Percentiles rank a stretch among this genome's conserved stretches.
Evolutionary conservation across 2,113 vertebrate genomes (phyloP).

Genomic region (Vanacampus margaritifer): DNA sequence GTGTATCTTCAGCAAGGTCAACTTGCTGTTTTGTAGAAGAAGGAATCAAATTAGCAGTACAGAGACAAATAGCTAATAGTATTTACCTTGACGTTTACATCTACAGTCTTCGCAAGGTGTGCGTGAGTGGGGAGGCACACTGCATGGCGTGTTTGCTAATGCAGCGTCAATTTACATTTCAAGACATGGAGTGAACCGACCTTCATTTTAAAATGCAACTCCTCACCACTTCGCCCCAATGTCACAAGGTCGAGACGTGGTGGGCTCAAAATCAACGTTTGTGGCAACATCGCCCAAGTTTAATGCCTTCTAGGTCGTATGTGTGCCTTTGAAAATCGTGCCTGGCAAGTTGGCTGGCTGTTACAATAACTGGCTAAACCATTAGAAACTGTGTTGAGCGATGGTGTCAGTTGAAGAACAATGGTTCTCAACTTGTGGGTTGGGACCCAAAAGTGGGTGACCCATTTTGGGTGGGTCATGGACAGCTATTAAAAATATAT

Average conservation of each 20-base stretch:
- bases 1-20: constrained; percentile 25
- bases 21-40: constrained; percentile 3
- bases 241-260: neutral
- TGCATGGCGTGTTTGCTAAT: constrained; percentile 59
- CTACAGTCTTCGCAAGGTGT: constrained; percentile 33
- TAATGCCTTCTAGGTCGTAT: neutral
- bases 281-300: neutral
- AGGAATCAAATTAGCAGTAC: constrained; percentile 1
- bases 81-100: constrained; percentile 28
- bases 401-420: too few species aligned
- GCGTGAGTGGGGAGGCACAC: neutral
- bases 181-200: constrained; percentile 34
- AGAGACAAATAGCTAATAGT: constrained; percentile 9
- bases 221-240: neutral
- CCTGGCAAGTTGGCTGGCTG: too few species aligned
- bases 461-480: too few species aligned
- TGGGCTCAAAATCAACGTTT: neutral
- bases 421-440: too few species aligned
- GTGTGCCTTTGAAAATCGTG: too few species aligned
- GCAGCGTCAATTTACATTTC: constrained; percentile 36
- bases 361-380: too few species aligned
- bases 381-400: too few species aligned
- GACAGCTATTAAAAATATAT: too few species aligned
- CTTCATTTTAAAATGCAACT: constrained; percentile 51
- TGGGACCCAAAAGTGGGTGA: too few species aligned